These are phyloP conservation scores for Drosophila athabasca DNA, from an alignment of 1,140 invertebrate genomes.

Conservation along the genomic window DNA sequence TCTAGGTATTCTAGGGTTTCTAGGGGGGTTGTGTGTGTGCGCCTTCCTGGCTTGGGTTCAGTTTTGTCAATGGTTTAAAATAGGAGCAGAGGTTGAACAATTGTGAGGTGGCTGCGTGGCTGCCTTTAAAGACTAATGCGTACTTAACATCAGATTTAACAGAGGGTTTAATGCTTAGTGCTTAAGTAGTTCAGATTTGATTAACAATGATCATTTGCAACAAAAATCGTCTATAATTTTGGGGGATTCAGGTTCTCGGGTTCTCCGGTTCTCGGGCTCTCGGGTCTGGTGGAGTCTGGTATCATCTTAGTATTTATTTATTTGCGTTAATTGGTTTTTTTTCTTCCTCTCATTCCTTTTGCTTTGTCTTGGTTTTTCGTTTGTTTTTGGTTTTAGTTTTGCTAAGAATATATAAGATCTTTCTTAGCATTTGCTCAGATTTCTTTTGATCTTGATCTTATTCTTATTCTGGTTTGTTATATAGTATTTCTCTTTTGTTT, in stretches of 20 bases:
- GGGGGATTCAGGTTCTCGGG: not conserved
- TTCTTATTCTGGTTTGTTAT: not conserved
- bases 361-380: constrained; percentile 46
- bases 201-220: constrained; percentile 54
- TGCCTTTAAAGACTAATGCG: constrained; percentile 7
- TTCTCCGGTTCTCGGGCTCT: not conserved
- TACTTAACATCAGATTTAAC: not conserved
- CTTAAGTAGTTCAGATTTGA: constrained; percentile 2
- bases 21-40: constrained; percentile 6
- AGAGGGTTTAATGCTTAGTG: not conserved
- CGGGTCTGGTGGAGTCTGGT: constrained; percentile 27
- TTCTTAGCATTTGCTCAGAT: not conserved
- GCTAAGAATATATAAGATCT: constrained; percentile 45
- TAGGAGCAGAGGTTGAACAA: constrained; percentile 7
- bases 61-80: constrained; percentile 70
- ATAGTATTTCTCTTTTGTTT: constrained; percentile 13
- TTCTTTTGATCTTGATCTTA: constrained; percentile 23
- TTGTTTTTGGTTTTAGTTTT: constrained; percentile 14
- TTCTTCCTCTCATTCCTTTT: constrained; percentile 21
- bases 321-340: constrained; percentile 11
- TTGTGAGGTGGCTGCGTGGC: not conserved
- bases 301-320: constrained; percentile 25
- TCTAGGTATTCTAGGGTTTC: not conserved
- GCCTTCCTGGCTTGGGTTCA: constrained; percentile 37
- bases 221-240: constrained; percentile 63